These are phyloP conservation scores for Brachyptera putata DNA, from an alignment of 2,888 invertebrate genomes.

Conservation along the genomic window DNA sequence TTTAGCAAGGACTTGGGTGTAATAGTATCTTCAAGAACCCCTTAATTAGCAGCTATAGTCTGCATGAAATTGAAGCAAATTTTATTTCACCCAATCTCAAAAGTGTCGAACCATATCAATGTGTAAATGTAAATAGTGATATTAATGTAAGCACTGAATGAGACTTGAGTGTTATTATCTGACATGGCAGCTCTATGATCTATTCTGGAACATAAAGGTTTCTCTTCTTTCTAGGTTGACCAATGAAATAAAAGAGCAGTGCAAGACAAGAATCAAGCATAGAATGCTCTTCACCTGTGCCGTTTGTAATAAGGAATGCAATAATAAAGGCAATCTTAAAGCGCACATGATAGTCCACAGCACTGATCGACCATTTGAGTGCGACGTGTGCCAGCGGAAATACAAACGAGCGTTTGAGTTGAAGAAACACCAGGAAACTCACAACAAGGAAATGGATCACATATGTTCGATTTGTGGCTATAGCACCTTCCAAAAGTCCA, in stretches of 20 bases:
- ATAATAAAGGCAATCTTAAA: constrained; percentile 36
- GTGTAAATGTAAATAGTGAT: no score
- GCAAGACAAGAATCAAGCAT: no score
- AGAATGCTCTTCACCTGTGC: no score
- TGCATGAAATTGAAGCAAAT: no score
- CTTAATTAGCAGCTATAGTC: no score
- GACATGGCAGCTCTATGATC: no score
- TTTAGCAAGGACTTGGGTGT: no score
- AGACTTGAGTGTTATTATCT: no score
- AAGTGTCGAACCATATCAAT: no score
- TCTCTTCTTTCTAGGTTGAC: constrained; percentile 30
- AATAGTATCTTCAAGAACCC: no score
- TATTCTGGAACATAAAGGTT: constrained; percentile 24
- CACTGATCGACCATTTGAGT: constrained; percentile 50
- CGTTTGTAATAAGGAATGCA: constrained; percentile 24
- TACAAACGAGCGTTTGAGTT: constrained; percentile 35
- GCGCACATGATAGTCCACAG: constrained; percentile 46
- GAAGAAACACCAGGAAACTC: constrained; percentile 41
- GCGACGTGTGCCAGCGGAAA: constrained; percentile 40
- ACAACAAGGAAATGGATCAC: constrained; percentile 39
- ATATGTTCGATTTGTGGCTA: constrained; percentile 41
- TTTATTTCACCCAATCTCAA: no score
- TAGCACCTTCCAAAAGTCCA: constrained; percentile 41
- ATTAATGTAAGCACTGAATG: no score
- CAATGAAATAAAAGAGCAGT: constrained; percentile 23